Base-by-base conservation (phyloP, 2,797 vertebrate genomes). In the Sebastes miniatus region DNA sequence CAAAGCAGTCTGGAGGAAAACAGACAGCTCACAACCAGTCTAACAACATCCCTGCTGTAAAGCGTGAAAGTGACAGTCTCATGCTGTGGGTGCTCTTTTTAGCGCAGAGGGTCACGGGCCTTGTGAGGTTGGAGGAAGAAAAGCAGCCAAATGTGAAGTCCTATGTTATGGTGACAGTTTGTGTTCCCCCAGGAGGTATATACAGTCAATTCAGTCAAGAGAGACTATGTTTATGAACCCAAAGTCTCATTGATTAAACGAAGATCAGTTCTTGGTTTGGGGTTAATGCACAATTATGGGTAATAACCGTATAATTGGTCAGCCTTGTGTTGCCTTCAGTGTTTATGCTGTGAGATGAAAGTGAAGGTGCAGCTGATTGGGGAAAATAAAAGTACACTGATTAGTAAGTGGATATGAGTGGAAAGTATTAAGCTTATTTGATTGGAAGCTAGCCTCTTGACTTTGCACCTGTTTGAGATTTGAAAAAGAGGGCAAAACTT, bases 191-290 rank as follows among this genome's bases (percentile, higher is more conserved):
- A 47, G 14, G 50, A 43, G 8, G 31, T 22, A 68, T 34, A 50
- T 13, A 14, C 14, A 59, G 50, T n/a, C 34, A 36, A 7, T 27
- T 24, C 58, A 47, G 20, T 77, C 58, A 69, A 27, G 16, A 57
- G 20, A 56, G 43, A 63, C 9, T 59, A 3, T 25, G 58, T 52
- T 69, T 61, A 34, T 74, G 34, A 43, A 54, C 57, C 36, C 4
- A 76, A 69, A 81, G 68, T 74, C 20, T 63, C 16, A 8, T 24
- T 75, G 39, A 80, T 76, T 69, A 81, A 82, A 80, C 8, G 5
- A 43, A 69, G 67, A 83, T 81, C 22, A 52, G 64, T 56, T 79
- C 58, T 78, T 83, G 76, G 61, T 79, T 76, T 4, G 1, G 22
- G 36, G 25, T 29, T 76, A 69, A 77, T 76, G 59, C 52, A 43